These are phyloP conservation scores for Orthonevra nobilis DNA, from an alignment of 2,888 invertebrate genomes.

Conservation along the genomic window DNA sequence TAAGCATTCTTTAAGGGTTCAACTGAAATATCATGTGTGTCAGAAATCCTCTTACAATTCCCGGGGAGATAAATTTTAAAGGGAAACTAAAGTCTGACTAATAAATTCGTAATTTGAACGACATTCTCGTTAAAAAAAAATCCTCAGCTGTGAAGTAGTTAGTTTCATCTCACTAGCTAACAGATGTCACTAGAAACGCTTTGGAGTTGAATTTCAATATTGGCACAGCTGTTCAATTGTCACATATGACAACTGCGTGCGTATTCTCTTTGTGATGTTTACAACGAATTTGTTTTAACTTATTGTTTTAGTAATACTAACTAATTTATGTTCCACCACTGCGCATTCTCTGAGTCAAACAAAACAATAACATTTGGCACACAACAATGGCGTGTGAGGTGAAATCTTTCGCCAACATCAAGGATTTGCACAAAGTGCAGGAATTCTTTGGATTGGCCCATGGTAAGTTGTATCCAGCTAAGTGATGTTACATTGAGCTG, in stretches of 20 bases:
- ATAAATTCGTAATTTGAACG: no score
- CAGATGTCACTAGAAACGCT: slow-evolving; percentile 1
- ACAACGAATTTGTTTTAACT: slow-evolving; percentile 12
- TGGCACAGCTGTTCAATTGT: slow-evolving; percentile 33
- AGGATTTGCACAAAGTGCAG: slow-evolving; percentile 83
- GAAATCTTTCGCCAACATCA: slow-evolving; percentile 84
- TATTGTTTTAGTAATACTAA: slow-evolving; percentile 15
- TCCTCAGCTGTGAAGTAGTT: no score
- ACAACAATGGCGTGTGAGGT: slow-evolving; percentile 82
- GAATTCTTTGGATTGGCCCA: slow-evolving; percentile 83
- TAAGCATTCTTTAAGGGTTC: no score
- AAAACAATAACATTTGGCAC: neutral
- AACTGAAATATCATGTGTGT: no score
- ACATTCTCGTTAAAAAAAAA: no score
- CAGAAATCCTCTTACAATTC: no score
- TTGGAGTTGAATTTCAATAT: neutral
- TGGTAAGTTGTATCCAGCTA: slow-evolving; percentile 72
- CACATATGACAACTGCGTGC: slow-evolving; percentile 38
- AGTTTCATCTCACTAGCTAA: neutral
- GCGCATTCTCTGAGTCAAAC: neutral
- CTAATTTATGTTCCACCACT: slow-evolving; percentile 49
- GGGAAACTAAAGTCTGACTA: no score
- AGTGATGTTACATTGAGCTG: no score
- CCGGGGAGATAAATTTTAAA: no score
- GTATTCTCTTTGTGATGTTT: slow-evolving; percentile 65